These are phyloP conservation scores for Mustela nigripes DNA, from an alignment of 2,113 vertebrate species.

Conservation along the genomic window DNA sequence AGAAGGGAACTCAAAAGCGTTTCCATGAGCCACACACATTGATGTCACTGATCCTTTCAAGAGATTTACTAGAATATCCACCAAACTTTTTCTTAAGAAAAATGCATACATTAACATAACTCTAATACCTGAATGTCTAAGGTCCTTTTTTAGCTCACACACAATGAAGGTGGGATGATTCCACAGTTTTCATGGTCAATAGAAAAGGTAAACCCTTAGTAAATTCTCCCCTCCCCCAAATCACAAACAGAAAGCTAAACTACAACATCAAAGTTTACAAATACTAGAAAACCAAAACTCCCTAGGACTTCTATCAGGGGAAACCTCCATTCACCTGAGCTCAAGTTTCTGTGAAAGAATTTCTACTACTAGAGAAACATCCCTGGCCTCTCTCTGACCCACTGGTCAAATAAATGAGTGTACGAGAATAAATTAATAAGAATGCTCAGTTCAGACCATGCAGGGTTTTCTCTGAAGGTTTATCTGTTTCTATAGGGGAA, in stretches of 20 bases:
- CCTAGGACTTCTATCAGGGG: neutral
- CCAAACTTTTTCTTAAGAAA: neutral
- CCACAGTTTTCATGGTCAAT: neutral
- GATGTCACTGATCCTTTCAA: neutral
- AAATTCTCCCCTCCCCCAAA: neutral
- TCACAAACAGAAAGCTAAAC: conserved; percentile 5
- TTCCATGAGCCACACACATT: neutral
- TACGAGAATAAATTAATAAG: neutral
- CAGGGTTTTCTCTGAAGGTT: neutral
- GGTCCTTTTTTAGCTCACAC: neutral
- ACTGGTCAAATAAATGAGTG: neutral
- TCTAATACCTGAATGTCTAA: neutral
- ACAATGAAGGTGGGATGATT: neutral
- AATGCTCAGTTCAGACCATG: neutral
- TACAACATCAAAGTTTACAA: neutral
- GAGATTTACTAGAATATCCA: neutral
- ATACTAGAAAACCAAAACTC: neutral
- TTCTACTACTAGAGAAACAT: neutral
- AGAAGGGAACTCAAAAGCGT: neutral
- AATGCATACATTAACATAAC: neutral
- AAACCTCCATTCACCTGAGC: neutral
- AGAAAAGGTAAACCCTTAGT: conserved; percentile 37
- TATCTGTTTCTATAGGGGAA: neutral
- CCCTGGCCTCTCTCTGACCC: neutral
- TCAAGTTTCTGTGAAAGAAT: neutral